Percentiles rank a stretch among this genome's conserved stretches.
phyloP scores from a whole-genome alignment of 2,113 vertebrate genomes.

The Stegostoma tigrinum region DNA sequence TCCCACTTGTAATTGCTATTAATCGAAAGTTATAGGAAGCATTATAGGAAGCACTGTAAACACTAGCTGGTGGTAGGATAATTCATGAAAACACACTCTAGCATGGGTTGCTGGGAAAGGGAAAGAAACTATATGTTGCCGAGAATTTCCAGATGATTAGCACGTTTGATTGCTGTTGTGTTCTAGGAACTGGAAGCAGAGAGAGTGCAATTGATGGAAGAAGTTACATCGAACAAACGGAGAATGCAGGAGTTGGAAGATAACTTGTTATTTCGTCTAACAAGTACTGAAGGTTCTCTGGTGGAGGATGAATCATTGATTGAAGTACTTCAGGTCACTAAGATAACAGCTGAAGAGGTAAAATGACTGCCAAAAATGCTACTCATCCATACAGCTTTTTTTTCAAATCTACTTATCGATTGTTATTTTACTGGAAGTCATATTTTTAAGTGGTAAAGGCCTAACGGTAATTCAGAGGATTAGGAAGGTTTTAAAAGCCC shows the following conservation, averaged over 20 bases:
- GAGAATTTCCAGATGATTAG: background rate
- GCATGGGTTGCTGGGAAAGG: background rate
- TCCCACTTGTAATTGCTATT: too few relatives aligned
- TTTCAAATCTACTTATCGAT: background rate
- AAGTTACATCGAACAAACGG: conserved; percentile 70
- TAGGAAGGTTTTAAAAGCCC: too few relatives aligned
- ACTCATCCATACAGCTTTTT: background rate
- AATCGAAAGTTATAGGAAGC: background rate
- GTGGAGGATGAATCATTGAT: conserved; percentile 73
- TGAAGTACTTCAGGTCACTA: conserved; percentile 65
- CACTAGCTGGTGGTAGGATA: background rate
- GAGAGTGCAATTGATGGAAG: conserved; percentile 65
- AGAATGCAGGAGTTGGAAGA: conserved; percentile 77
- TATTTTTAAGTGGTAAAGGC: background rate
- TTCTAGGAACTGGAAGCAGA: conserved; percentile 70
- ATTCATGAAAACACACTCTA: background rate
- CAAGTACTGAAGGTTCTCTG: conserved; percentile 68
- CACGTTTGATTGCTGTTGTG: background rate
- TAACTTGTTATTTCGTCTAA: conserved; percentile 64
- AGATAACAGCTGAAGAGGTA: conserved; percentile 71
- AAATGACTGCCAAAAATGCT: background rate
- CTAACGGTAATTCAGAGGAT: too few relatives aligned
- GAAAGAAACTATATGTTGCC: background rate
- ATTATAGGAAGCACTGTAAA: background rate
- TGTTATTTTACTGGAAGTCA: background rate